Evolutionary conservation across 1,140 invertebrate species (phyloP), one percentile per base, ranked within the genome.

Genomic region (Bombus waltoni): DNA sequence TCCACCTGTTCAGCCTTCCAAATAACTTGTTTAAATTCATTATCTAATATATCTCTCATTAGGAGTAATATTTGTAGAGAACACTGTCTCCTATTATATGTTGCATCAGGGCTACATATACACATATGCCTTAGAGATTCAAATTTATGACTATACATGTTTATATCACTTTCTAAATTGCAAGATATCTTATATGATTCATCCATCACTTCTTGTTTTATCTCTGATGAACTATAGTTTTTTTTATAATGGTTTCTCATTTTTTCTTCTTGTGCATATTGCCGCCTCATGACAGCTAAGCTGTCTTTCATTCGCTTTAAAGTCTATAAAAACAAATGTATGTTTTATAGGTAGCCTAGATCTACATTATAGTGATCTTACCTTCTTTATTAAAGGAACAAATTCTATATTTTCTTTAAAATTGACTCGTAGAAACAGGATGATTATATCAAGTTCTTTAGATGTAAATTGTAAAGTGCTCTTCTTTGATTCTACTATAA

Each of bases 401-500:
- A 96, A 96, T 85, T 96, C 96, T 47, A 96, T 96, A 91, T 98
- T 97, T 89, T 96, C 97, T 88, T 97, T 97, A 35, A 97, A 95
- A 95, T 98, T 98, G 89, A 96, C 96, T 28, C 94, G 92, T 38
- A 98, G 92, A 94, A 97, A 98, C 44, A 93, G 92, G n/a, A 96
- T 91, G 57, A 98, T 94, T n/a, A 97, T 95, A 25, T 96, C 91
- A 32, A 98, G 95, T 93, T 98, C 98, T 75, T 93, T 93, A 8
- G 89, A 28, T 3, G 94, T 95, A 83, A 98, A 96, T 1, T 93
- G 65, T 92, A 98, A 97, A 28, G 98, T 97, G 28, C 96, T 97
- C 92, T 97, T 97, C 71, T 96, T 96, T 25, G 96, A 97, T 90
- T 98, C 97, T 81, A 97, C 96, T 25, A 99, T 91, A 13, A 98